Evolutionary conservation across 2,113 vertebrate genomes (phyloP).

Genomic region (Myotis lucifugus): DNA sequence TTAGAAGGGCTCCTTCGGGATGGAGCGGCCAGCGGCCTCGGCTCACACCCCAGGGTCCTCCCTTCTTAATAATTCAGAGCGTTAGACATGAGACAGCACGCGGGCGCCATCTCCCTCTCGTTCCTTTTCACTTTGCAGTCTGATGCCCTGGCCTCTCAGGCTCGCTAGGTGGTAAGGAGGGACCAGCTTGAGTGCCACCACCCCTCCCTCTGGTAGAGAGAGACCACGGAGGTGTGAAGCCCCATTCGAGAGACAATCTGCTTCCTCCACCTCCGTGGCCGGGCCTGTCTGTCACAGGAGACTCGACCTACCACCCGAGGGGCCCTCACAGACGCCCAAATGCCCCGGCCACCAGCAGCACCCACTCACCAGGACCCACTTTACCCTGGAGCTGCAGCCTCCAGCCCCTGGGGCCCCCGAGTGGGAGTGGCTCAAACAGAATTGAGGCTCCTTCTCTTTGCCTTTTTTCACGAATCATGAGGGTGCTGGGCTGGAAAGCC

Average conservation of each 20-base stretch:
- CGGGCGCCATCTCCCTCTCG: neutral
- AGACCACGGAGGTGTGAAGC: rapidly evolving
- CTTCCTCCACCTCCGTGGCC: neutral
- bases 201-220: neutral
- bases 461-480: neutral
- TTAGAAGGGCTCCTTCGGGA: neutral
- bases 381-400: neutral
- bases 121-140: neutral
- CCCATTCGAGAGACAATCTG: neutral
- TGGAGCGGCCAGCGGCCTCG: neutral
- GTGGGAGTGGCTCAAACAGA: neutral
- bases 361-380: neutral
- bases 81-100: neutral
- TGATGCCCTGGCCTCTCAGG: neutral
- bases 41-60: slow-evolving; percentile 18
- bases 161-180: neutral
- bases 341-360: rapidly evolving
- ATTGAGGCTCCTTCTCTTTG: neutral
- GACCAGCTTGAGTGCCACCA: neutral
- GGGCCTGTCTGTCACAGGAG: neutral
- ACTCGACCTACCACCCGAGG: neutral
- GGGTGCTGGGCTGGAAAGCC: neutral
- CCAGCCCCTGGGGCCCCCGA: neutral
- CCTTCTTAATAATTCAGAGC: neutral
- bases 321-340: neutral